These are phyloP conservation scores for Amaurobius ferox DNA, from an alignment of 2,888 invertebrate species.

Conservation along the genomic window DNA sequence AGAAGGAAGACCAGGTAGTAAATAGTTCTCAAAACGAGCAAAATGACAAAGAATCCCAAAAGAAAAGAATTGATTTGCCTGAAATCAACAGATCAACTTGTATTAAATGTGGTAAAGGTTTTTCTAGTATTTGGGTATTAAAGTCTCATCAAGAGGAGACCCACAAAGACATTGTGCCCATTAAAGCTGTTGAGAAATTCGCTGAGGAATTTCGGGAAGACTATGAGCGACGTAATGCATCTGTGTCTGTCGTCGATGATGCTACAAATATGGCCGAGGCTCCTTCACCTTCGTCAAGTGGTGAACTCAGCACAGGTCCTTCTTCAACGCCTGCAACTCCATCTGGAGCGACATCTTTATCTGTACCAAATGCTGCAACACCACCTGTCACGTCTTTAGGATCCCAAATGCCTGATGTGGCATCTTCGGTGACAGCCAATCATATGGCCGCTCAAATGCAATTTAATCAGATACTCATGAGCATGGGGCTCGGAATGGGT, in stretches of 20 bases:
- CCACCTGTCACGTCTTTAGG: slow-evolving; percentile 57
- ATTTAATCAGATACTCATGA: slow-evolving; percentile 93
- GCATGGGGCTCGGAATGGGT: slow-evolving; percentile 87
- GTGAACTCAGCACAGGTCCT: slow-evolving; percentile 50
- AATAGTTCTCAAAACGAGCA: slow-evolving; percentile 22
- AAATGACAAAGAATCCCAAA: slow-evolving; percentile 25
- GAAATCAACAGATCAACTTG: slow-evolving; percentile 90
- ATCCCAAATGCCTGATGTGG: slow-evolving; percentile 80
- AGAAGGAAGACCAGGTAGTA: slow-evolving; percentile 50
- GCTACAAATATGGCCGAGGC: slow-evolving; percentile 47
- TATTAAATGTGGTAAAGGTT: slow-evolving; percentile 93
- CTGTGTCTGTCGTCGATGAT: slow-evolving; percentile 54
- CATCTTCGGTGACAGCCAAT: slow-evolving; percentile 80
- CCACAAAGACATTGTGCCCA: slow-evolving; percentile 92
- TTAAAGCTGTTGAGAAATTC: slow-evolving; percentile 92
- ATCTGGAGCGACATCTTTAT: slow-evolving; percentile 46
- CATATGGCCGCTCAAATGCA: slow-evolving; percentile 84
- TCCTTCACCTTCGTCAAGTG: slow-evolving; percentile 67
- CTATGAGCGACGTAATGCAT: slow-evolving; percentile 83
- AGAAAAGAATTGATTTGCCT: slow-evolving; percentile 79
- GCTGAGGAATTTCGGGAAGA: slow-evolving; percentile 93
- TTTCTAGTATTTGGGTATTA: slow-evolving; percentile 96
- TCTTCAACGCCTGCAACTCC: slow-evolving; percentile 66
- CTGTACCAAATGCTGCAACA: slow-evolving; percentile 43
- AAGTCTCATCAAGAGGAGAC: slow-evolving; percentile 97